Evolutionary conservation across 2,797 vertebrate species (phyloP), one percentile per base, ranked within the genome.

Genomic region (Adelosebastes latens): DNA sequence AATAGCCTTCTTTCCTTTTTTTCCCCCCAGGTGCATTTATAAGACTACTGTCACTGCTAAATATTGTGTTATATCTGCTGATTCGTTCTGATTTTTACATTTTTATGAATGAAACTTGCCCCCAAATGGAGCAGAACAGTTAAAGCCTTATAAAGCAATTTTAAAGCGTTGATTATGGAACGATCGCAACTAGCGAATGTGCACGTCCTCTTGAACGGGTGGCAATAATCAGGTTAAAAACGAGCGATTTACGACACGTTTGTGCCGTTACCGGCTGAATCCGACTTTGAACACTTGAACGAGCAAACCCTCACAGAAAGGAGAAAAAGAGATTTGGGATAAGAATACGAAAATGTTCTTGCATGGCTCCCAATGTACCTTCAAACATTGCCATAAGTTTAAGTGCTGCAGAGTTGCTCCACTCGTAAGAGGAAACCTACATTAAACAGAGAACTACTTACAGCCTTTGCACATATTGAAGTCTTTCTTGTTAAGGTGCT

Each of bases 401-500:
- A 62, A 27, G 58, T 69, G 67, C 75, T 60, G 32, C 42, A 8
- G 67, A 71, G 59, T 75, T 64, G 18, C 49, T 75, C 18, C 8
- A n/a, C 9, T 22, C 25, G 3, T 10, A 10, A 68, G 8, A 32
- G 18, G 34, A 81, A 85, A 49, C 27, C 24, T 27, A 14, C 12
- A 27, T 42, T 61, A 14, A 55, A 25, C 27, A 13, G 46, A 34
- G 9, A 64, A 59, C n/a, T 9, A 14, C 20, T 46, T 46, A 63
- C 49, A 79, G 72, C 52, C 70, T 46, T 46, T 79, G 3, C n/a
- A 52, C 62, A 22, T 11, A 20, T 79, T 63, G 16, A 55, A 62
- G 3, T 67, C 20, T 68, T 31, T 63, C 4, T 74, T 46, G 20
- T 72, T 63, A 13, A 72, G 62, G 71, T 72, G 72, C 80, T 79